Conservation (phyloP, 2,888 invertebrate species). For the Calliphora vomitoria region DNA sequence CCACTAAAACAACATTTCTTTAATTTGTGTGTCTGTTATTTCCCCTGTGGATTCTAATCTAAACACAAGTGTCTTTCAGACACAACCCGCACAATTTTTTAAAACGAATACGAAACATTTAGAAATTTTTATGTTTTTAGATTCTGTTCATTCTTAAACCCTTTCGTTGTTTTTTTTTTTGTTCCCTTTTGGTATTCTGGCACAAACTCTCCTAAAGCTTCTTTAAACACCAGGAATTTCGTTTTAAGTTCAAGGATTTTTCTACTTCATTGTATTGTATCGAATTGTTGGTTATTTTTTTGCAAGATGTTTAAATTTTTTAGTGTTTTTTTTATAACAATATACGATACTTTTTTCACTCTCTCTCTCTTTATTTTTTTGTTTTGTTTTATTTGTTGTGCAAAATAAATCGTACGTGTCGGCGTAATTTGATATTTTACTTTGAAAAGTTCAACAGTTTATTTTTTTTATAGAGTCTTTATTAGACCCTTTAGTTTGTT, state of each 20-base stretch:
- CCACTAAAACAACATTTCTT: background rate
- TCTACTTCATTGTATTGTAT: conserved; percentile 56
- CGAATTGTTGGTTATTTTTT: conserved; percentile 31
- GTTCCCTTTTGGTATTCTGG: conserved; percentile 46
- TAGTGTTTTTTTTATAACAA: conserved; percentile 49
- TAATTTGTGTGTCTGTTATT: background rate
- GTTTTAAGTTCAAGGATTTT: conserved; percentile 81
- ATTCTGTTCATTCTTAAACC: conserved; percentile 72
- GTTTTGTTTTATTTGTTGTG: background rate
- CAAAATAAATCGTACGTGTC: conserved; percentile 74
- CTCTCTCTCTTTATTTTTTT: background rate
- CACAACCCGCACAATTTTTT: conserved; percentile 76
- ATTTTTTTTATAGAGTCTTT: conserved; percentile 58
- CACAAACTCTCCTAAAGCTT: conserved; percentile 47
- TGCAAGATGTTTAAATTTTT: conserved; percentile 56
- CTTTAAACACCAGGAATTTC: conserved; percentile 62
- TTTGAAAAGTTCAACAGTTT: conserved; percentile 77
- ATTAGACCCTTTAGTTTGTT: conserved; percentile 34
- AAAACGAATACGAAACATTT: conserved; percentile 40
- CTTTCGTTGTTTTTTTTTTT: conserved; percentile 72
- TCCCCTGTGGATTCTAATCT: conserved; percentile 49
- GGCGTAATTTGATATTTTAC: conserved; percentile 80
- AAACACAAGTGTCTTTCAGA: conserved; percentile 70
- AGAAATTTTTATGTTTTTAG: conserved; percentile 66
- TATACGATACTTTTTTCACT: conserved; percentile 64